Base-by-base conservation (phyloP, 1,140 invertebrate genomes). In the Tyrophagus putrescentiae region DNA sequence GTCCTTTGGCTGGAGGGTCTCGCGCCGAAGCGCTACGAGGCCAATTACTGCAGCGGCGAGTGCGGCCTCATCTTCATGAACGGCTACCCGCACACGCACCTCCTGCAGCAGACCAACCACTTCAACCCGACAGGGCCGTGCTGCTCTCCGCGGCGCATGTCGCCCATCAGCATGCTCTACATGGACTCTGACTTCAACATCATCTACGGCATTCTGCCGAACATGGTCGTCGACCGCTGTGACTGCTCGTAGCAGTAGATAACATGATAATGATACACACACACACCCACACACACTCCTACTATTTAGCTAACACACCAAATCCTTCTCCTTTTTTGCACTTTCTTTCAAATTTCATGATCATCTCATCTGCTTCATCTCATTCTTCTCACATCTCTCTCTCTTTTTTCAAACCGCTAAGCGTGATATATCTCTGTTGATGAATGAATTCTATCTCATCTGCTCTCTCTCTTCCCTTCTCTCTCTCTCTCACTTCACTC, bases 1-100 rank as follows among this genome's bases (percentile, higher is more conserved):
- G 65, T 86, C 89, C 64, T 91, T 98, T 68, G 91, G 90, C 11
- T 97, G 93, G 92, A 90, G 85, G 92, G 98, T 67, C 90, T 98
- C 33, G 92, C 92, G 0, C 94, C 94, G 0, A 87, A 87, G 67
- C 81, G 83, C 64, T 98, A 97, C 74, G 84, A 94, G 68, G 93
- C 94, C 18, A 91, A 92, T 75, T 96, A 92, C 74, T 98, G 94
- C 75, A 83, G 84, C 60, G 94, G 94, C 3, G 86, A 94, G 67
- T 98, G 94, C 76, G 84, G 85, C 0, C 88, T 83, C 73, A 76
- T 79, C 3, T 88, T 93, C 70, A 74, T 92, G 23, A 85, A 90
- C 65, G 83, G 87, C 67, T 84, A 94, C 71, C 84, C 89, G 1
- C 92, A 96, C 72, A 95, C 93, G 23, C 90, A 97, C 72, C 77